These are phyloP conservation scores for Tyrophagus putrescentiae DNA, from an alignment of 1,140 invertebrate species.

Conservation along the genomic window DNA sequence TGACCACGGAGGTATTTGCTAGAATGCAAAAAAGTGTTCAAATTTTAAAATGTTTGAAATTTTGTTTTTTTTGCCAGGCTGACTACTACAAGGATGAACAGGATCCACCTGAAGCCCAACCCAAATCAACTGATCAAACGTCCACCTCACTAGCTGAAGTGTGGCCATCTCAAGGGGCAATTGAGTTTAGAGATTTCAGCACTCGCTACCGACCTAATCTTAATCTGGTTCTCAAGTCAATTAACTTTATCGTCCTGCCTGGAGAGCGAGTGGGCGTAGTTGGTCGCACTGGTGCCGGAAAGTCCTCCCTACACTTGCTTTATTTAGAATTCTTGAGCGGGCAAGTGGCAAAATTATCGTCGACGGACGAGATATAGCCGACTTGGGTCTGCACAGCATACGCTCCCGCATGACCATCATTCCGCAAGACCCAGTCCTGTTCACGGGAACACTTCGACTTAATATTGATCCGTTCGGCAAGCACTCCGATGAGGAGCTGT, in stretches of 20 bases:
- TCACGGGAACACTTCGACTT: constrained; percentile 64
- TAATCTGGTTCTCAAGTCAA: constrained; percentile 57
- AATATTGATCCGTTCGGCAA: constrained; percentile 69
- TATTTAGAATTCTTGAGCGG: constrained; percentile 54
- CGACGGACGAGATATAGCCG: constrained; percentile 63
- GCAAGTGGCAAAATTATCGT: constrained; percentile 53
- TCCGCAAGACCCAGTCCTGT: constrained; percentile 85
- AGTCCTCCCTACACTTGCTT: constrained; percentile 31
- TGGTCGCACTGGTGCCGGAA: constrained; percentile 44
- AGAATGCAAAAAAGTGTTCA: background rate
- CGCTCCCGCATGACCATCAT: constrained; percentile 73
- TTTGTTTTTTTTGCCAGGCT: constrained; percentile 17
- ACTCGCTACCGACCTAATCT: constrained; percentile 62
- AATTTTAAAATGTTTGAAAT: background rate
- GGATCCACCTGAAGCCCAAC: background rate
- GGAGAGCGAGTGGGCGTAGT: constrained; percentile 63
- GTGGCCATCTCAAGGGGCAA: constrained; percentile 60
- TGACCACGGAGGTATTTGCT: constrained; percentile 39
- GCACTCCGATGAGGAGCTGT: constrained; percentile 56
- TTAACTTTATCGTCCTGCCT: constrained; percentile 53
- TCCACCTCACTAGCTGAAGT: constrained; percentile 20
- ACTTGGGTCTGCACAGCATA: constrained; percentile 49
- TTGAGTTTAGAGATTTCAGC: constrained; percentile 58
- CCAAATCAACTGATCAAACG: constrained; percentile 21
- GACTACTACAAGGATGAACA: background rate